Conservation (phyloP, 2,888 invertebrate species). For the Boloria selene region DNA sequence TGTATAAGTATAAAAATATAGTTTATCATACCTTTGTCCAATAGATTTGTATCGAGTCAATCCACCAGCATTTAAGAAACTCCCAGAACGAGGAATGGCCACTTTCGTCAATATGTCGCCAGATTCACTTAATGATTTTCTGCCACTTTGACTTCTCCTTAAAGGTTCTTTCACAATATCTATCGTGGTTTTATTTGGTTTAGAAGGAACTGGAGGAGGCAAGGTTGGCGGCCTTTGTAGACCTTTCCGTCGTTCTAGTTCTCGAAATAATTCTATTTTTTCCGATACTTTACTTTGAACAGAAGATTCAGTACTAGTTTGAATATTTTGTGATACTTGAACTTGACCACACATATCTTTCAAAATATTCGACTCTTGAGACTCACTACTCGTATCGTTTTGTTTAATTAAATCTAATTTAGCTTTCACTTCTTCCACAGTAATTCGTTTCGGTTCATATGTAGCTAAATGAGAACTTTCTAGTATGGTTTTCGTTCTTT, state of each 20-base stretch:
- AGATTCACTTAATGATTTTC: conserved; percentile 80
- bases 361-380: conserved; percentile 71
- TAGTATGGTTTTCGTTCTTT: conserved; percentile 82
- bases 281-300: conserved; percentile 78
- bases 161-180: conserved; percentile 66
- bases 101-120: conserved; percentile 93
- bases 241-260: conserved; percentile 73
- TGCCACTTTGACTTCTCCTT: conserved; percentile 73
- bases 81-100: conserved; percentile 92
- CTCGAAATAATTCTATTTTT: conserved; percentile 76
- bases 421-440: conserved; percentile 82
- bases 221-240: conserved; percentile 74
- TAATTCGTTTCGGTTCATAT: conserved; percentile 70
- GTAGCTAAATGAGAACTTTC: conserved; percentile 49
- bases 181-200: conserved; percentile 57
- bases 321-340: conserved; percentile 46
- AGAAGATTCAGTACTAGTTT: conserved; percentile 70
- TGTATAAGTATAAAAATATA: conserved; percentile 4
- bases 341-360: conserved; percentile 51
- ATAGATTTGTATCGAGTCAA: conserved; percentile 89
- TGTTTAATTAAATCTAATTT: conserved; percentile 78
- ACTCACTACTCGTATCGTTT: conserved; percentile 74
- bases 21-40: conserved; percentile 81
- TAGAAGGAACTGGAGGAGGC: conserved; percentile 75
- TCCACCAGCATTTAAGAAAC: conserved; percentile 91